A percentile compares a stretch with the other conserved stretches of the same genome.
Evolutionary conservation across 2,113 vertebrate species (phyloP).

Genomic region (Heliornis fulica): DNA sequence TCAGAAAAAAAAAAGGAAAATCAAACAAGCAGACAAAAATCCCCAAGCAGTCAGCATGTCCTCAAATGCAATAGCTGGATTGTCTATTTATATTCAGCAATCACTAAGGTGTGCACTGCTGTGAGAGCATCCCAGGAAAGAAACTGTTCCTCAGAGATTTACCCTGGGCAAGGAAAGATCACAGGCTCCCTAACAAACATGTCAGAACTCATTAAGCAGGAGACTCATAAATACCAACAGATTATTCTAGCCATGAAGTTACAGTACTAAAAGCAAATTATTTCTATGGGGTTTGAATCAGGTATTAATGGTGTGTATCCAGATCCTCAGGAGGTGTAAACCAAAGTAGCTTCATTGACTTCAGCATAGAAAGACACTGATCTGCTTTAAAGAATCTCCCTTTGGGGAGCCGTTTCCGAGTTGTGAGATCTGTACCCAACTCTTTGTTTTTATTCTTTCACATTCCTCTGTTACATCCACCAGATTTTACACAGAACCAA

Average conservation of each 20-base stretch:
- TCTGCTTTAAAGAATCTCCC: constrained; percentile 17
- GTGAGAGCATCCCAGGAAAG: background rate
- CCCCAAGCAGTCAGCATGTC: background rate
- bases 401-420: background rate
- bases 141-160: background rate
- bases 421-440: background rate
- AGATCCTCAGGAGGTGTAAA: constrained; percentile 26
- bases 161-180: background rate
- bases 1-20: background rate
- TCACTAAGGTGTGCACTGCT: background rate
- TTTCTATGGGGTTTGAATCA: constrained; percentile 18
- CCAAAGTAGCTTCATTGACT: background rate
- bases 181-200: background rate
- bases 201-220: constrained; percentile 31
- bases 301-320: constrained; percentile 33
- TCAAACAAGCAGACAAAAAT: background rate
- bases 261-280: background rate
- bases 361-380: background rate
- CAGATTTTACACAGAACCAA: background rate
- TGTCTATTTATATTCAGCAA: background rate
- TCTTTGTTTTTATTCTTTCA: constrained; percentile 27
- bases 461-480: constrained; percentile 12
- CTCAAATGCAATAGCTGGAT: background rate
- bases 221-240: constrained; percentile 9
- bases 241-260: background rate